A percentile compares a stretch with the other conserved stretches of the same genome.
Evolutionary conservation across 2,888 invertebrate species (phyloP).

Genomic region (Mongoloraphidia duomilia): DNA sequence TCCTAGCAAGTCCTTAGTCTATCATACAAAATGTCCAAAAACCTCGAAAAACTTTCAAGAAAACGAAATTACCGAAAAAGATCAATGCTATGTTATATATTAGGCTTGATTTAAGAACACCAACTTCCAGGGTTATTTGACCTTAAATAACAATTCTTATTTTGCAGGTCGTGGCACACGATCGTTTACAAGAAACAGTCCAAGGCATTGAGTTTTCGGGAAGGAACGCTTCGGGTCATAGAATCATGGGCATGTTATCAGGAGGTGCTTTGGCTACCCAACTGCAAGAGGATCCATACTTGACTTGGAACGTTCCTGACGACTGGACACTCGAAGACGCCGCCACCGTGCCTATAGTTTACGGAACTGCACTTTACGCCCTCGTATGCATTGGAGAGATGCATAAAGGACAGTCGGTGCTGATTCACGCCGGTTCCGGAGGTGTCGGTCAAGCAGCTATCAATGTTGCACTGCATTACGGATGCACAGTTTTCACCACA

Average conservation of each 20-base stretch:
- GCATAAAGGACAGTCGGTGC: too few relatives aligned
- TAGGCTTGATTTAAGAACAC: too few relatives aligned
- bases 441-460: conserved; percentile 73
- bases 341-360: conserved; percentile 45
- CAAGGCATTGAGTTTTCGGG: conserved; percentile 48
- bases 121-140: too few relatives aligned
- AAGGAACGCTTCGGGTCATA: conserved; percentile 24
- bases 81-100: too few relatives aligned
- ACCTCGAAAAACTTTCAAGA: too few relatives aligned
- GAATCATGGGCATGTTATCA: conserved; percentile 32
- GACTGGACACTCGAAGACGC: conserved; percentile 40
- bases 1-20: too few relatives aligned
- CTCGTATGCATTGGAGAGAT: conserved; percentile 9
- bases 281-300: conserved; percentile 30
- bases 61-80: too few relatives aligned
- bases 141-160: too few relatives aligned
- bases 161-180: too few relatives aligned
- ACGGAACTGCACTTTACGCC: conserved; percentile 33
- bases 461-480: conserved; percentile 45
- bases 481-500: conserved; percentile 54
- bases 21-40: too few relatives aligned
- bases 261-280: conserved; percentile 39
- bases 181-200: too few relatives aligned
- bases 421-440: conserved; percentile 46
- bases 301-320: conserved; percentile 38